Percentiles rank a stretch among this genome's conserved stretches.
Evolutionary conservation across 2,888 invertebrate genomes (phyloP).

Genomic region (Spodoptera littoralis): DNA sequence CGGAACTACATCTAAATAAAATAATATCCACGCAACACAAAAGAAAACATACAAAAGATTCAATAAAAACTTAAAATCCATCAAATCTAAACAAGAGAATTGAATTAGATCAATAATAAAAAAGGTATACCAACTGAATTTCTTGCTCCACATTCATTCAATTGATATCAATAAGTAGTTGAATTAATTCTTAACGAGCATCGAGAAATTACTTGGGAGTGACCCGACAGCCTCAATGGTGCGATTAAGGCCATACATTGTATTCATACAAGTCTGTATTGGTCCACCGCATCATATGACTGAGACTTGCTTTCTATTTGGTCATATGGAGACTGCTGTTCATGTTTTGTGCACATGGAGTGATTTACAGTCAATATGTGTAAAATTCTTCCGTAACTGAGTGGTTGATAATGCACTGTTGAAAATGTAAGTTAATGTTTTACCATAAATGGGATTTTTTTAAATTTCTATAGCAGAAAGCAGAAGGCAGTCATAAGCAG

Average conservation of each 20-base stretch:
- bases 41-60: conserved; percentile 4
- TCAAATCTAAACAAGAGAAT: conserved; percentile 48
- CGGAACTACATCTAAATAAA: conserved; percentile 10
- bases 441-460: too few species aligned
- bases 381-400: too few species aligned
- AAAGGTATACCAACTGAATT: conserved; percentile 43
- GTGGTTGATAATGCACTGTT: not conserved
- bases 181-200: conserved; percentile 72
- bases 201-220: conserved; percentile 63
- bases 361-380: too few species aligned
- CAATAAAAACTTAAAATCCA: conserved; percentile 22
- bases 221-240: conserved; percentile 60
- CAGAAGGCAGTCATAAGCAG: too few species aligned
- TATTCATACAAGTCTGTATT: conserved; percentile 56
- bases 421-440: too few species aligned
- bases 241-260: conserved; percentile 71
- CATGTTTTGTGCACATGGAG: too few species aligned
- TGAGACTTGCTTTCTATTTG: conserved; percentile 54
- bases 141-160: conserved; percentile 66
- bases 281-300: conserved; percentile 40
- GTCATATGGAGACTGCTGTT: conserved; percentile 25
- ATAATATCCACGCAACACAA: not conserved
- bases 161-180: conserved; percentile 71
- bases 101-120: conserved; percentile 49
- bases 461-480: too few species aligned